These are phyloP conservation scores for Tachystola acroxantha DNA, from an alignment of 2,888 invertebrate genomes.

Conservation along the genomic window DNA sequence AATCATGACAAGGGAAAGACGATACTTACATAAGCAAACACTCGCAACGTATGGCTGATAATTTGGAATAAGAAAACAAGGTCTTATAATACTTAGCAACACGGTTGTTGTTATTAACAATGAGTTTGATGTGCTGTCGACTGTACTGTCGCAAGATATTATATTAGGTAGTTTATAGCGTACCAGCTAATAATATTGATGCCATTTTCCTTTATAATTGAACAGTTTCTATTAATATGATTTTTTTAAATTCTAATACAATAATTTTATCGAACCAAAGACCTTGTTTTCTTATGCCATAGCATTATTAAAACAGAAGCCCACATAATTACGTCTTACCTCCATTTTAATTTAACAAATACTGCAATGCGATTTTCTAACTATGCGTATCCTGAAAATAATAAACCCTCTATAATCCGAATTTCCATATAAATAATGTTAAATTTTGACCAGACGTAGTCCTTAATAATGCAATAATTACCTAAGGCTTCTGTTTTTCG, in stretches of 20 bases:
- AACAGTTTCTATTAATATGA: too few species aligned
- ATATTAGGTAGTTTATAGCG: too few species aligned
- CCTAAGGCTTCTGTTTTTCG: conserved; percentile 45
- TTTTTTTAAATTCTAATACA: too few species aligned
- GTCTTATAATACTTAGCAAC: too few species aligned
- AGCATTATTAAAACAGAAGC: conserved; percentile 52
- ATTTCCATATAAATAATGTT: conserved; percentile 9
- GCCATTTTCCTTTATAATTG: too few species aligned
- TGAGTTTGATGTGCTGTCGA: too few species aligned
- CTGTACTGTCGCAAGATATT: too few species aligned
- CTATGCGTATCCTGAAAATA: conserved; percentile 62
- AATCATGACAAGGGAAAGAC: conserved; percentile 1
- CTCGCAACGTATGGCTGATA: neutral
- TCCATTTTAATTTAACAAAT: conserved; percentile 44
- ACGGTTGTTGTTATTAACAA: too few species aligned
- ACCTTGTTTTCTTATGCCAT: neutral
- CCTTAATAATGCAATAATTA: conserved; percentile 3
- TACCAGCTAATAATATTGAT: too few species aligned
- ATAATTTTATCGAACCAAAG: too few species aligned
- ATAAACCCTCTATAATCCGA: conserved; percentile 24
- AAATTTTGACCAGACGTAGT: too few species aligned
- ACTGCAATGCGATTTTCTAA: conserved; percentile 70
- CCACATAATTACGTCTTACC: conserved; percentile 40
- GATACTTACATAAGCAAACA: neutral
- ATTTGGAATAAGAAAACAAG: neutral